Percentiles rank a stretch among this genome's conserved stretches.
Conservation (phyloP, 2,797 vertebrate species). For the Zalophus californianus region DNA sequence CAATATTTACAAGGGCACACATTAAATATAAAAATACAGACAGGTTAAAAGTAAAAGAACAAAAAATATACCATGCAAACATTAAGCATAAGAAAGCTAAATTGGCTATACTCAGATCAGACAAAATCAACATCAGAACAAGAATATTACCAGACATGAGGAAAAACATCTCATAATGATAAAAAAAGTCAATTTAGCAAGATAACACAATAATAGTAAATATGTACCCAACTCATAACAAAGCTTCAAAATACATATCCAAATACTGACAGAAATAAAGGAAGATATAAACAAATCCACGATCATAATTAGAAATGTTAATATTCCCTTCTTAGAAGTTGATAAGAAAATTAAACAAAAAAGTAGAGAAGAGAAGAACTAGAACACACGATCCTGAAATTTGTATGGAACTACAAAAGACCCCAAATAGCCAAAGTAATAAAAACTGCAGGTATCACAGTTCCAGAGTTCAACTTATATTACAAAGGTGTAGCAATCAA, state of each 20-base stretch:
- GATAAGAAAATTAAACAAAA: neutral
- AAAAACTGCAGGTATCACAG: neutral
- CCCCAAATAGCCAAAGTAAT: neutral
- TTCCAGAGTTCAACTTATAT: neutral
- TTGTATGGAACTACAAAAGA: neutral
- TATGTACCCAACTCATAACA: neutral
- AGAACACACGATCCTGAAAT: neutral
- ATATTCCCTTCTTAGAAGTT: neutral
- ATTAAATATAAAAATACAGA: conserved; percentile 5
- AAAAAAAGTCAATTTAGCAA: neutral
- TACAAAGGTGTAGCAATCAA: neutral
- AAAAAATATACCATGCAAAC: neutral
- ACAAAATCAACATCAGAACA: neutral
- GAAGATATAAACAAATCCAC: neutral
- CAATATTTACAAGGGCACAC: neutral
- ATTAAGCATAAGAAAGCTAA: neutral
- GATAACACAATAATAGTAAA: neutral
- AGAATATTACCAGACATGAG: neutral
- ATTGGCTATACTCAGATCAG: neutral
- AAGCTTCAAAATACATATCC: neutral
- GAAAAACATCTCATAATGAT: neutral
- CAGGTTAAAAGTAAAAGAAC: neutral
- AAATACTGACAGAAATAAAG: neutral
- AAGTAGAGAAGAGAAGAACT: neutral
- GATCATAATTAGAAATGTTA: neutral